Conservation (phyloP, 2,797 vertebrate genomes). For the Sebastes minor region DNA sequence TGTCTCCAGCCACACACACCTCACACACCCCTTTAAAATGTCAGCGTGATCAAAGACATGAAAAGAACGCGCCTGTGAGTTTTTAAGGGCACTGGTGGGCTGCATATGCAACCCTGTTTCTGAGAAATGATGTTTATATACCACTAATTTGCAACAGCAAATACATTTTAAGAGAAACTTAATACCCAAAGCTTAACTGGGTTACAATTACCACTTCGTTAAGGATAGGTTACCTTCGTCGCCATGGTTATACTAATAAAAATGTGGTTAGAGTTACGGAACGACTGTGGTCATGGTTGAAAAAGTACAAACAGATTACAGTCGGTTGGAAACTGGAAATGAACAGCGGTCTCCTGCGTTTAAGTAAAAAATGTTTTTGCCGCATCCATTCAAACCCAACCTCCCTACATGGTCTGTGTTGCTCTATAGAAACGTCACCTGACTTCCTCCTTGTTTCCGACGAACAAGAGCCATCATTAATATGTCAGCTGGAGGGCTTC, state of each 20-base stretch:
- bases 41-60: conserved; percentile 59
- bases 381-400: neutral
- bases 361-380: neutral
- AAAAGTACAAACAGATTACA: neutral
- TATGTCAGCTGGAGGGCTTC: neutral
- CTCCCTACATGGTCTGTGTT: neutral
- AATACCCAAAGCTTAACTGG: neutral
- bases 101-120: neutral
- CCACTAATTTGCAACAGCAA: conserved; percentile 1
- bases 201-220: neutral
- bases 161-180: neutral
- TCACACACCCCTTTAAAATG: conserved; percentile 44
- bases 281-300: neutral
- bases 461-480: neutral
- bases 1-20: conserved; percentile 56
- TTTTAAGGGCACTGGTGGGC: neutral
- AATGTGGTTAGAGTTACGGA: neutral
- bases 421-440: neutral
- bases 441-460: neutral
- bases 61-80: neutral
- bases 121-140: neutral
- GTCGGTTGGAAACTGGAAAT: neutral
- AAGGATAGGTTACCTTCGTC: neutral
- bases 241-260: neutral
- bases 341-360: neutral